Percentiles rank a stretch among this genome's conserved stretches.
Conservation (phyloP, 92 coral and sea anemone species). For the Bergia puertoricense region DNA sequence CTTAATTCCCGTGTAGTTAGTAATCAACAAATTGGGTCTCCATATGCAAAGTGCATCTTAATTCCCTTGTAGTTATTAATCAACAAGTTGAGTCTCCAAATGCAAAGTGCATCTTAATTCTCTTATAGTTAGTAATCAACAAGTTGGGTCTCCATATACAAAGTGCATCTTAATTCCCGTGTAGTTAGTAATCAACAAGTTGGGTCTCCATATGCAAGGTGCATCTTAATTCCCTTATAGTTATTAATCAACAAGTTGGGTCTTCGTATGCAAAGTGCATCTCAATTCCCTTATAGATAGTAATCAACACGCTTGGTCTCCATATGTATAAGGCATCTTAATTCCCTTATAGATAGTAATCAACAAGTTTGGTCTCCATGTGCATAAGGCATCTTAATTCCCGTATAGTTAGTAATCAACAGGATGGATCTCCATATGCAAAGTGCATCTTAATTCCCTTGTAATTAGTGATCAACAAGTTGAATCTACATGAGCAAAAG, state of each 20-base stretch:
- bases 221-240: constrained; percentile 27
- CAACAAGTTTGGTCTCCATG: constrained; percentile 54
- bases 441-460: background rate
- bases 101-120: background rate
- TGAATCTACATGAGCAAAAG: background rate
- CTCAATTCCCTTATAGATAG: constrained; percentile 44
- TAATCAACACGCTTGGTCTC: constrained; percentile 53
- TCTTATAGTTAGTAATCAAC: constrained; percentile 58
- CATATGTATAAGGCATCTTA: constrained; percentile 44
- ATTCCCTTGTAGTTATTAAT: too few relatives aligned
- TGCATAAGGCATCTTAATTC: constrained; percentile 51
- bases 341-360: constrained; percentile 55
- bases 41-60: constrained; percentile 63
- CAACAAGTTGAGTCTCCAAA: background rate
- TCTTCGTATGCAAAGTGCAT: constrained; percentile 19
- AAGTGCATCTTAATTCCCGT: too few relatives aligned
- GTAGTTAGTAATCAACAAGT: constrained; percentile 9
- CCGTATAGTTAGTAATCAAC: too few relatives aligned
- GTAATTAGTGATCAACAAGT: constrained; percentile 60
- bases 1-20: constrained; percentile 43
- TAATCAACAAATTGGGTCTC: constrained; percentile 52
- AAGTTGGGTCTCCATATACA: constrained; percentile 51
- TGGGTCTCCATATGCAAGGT: constrained; percentile 6
- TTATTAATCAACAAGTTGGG: constrained; percentile 58
- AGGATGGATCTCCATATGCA: background rate